Evolutionary conservation across 2,888 invertebrate genomes (phyloP).

Genomic region (Epsilonema sp.): DNA sequence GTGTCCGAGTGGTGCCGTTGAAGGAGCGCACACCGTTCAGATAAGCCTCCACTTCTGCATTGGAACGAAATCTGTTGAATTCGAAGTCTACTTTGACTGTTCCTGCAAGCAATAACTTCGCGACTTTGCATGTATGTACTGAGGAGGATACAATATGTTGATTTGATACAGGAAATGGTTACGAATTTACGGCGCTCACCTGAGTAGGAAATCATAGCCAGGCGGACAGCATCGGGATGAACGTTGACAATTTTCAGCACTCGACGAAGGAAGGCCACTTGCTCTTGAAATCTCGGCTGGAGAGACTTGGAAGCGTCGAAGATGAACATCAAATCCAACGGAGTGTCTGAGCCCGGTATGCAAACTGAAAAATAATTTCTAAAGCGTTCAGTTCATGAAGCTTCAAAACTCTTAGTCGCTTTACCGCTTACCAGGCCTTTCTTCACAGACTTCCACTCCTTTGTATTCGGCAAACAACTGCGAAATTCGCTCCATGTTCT

Average conservation of each 20-base stretch:
- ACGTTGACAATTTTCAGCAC: constrained; percentile 23
- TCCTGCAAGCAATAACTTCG: background rate
- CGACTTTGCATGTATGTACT: background rate
- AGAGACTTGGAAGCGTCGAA: constrained; percentile 24
- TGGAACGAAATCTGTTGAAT: constrained; percentile 13
- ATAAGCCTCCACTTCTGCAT: constrained; percentile 10
- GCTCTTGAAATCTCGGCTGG: constrained; percentile 18
- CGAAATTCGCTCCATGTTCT: constrained; percentile 14
- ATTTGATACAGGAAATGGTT: no score
- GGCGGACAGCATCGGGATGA: constrained; percentile 23
- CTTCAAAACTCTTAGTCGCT: no score
- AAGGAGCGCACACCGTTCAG: background rate
- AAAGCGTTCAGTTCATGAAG: no score
- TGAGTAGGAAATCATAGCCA: constrained; percentile 21
- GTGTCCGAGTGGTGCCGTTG: constrained; percentile 19
- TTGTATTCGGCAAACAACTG: constrained; percentile 17
- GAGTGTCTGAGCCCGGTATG: constrained; percentile 23
- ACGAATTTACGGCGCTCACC: no score
- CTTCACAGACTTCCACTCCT: constrained; percentile 24
- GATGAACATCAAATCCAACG: constrained; percentile 21
- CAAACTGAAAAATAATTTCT: constrained; percentile 13
- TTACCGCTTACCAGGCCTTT: constrained; percentile 15
- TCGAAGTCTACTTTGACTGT: constrained; percentile 13
- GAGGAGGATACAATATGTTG: no score
- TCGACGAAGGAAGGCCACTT: constrained; percentile 10